Base-by-base conservation (phyloP, 2,113 vertebrate genomes). In the Trochalopteron elliotii region DNA sequence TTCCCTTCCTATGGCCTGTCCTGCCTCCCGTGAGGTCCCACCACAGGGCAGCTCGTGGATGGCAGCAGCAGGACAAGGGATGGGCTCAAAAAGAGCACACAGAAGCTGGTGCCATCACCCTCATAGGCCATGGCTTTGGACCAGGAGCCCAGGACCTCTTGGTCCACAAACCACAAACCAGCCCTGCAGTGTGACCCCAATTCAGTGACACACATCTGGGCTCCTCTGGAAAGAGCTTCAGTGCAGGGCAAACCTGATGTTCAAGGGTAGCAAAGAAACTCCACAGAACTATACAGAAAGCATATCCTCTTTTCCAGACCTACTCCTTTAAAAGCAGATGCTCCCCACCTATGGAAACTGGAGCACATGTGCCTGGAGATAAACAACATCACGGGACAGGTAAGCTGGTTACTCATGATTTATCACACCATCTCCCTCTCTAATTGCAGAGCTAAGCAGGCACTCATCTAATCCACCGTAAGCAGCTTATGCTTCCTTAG, bases 391-490 rank as follows among this genome's bases (percentile, higher is more conserved):
- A 86, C 11, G 59, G 93, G 93, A 80, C 94, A 96, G 95, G 95
- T 96, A 95, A 96, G 93, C 87, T 27, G 64, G 94, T 89, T 87
- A 89, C 91, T 87, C 84, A 52, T 45, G 85, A 55, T 81, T 88
- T 88, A 86, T 94, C 90, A 70, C 71, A 65, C 87, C 93, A 91
- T 78, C 93, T 90, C 94, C 95, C 69, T 74, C 55, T 45, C 91
- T 88, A 87, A 93, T 56, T 94, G 94, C 94, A 94, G 10, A 80
- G 95, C 93, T 89, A 77, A 96, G 76, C 7, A 81, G 94, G 64
- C 95, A 69, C 65, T 93, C 96, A 85, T 49, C 82, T 71, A 93
- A 97, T 85, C 93, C 82, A 72, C 75, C 13, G 0, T 90, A 96
- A 96, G 90, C 87, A 83, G 94, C 93, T 96, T 90, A 90, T 0